These are phyloP conservation scores for Caenorhabditis brenneri DNA, from an alignment of 1,140 invertebrate genomes.

Conservation along the genomic window DNA sequence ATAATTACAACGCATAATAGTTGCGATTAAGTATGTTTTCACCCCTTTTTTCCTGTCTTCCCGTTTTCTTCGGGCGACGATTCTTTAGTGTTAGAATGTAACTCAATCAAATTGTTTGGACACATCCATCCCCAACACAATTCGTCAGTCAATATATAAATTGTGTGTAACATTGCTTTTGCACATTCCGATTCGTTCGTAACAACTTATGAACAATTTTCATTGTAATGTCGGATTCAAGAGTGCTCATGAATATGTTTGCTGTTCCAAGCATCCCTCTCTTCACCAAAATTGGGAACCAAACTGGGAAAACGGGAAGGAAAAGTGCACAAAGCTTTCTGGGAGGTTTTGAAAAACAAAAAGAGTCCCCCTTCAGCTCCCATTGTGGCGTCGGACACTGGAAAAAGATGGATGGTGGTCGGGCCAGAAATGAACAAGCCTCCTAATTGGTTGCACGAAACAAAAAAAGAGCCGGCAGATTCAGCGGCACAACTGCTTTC, in stretches of 20 bases:
- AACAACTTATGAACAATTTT: conserved; percentile 37
- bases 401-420: conserved; percentile 28
- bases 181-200: conserved; percentile 35
- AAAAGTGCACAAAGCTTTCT: neutral
- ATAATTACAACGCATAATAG: conserved; percentile 36
- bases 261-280: neutral
- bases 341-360: conserved; percentile 2
- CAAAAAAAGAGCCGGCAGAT: conserved; percentile 15
- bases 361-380: neutral
- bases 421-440: conserved; percentile 17
- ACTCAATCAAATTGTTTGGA: conserved; percentile 42
- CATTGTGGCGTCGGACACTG: neutral
- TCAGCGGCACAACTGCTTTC: neutral
- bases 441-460: conserved; percentile 39
- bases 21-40: conserved; percentile 11
- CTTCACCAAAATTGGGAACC: neutral
- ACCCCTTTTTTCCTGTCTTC: neutral
- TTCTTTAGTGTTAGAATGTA: conserved; percentile 3
- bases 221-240: conserved; percentile 3
- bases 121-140: conserved; percentile 1
- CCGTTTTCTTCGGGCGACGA: neutral
- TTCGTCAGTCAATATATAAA: conserved; percentile 32
- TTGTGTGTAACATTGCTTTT: conserved; percentile 36
- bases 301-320: neutral
- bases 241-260: neutral